Evolutionary conservation across 2,113 vertebrate species (phyloP).

Genomic region (Calypte anna): DNA sequence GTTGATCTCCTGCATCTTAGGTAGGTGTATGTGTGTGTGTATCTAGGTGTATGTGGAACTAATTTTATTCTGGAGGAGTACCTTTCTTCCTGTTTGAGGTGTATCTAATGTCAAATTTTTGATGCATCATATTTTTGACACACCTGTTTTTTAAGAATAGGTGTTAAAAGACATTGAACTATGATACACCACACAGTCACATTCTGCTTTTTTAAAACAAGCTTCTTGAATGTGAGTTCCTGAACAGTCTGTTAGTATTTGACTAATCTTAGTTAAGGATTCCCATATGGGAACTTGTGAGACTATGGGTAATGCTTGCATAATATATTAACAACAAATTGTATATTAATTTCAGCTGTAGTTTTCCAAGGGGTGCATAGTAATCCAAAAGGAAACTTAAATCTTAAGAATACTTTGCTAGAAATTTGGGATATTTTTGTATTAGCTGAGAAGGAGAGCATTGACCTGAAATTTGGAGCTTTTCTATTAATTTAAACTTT

Average conservation of each 20-base stretch:
- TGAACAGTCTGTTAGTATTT: background rate
- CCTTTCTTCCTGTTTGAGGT: background rate
- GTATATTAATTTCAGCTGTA: background rate
- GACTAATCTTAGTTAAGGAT: background rate
- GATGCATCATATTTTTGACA: background rate
- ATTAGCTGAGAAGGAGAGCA: background rate
- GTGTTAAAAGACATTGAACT: background rate
- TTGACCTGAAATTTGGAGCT: background rate
- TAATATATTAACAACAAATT: background rate
- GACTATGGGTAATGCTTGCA: background rate
- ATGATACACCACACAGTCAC: background rate
- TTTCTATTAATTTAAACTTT: background rate
- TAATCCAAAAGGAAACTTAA: background rate
- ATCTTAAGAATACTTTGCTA: background rate
- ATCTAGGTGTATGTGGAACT: background rate
- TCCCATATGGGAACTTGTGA: background rate
- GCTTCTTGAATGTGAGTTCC: background rate
- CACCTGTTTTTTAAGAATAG: background rate
- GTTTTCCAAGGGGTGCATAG: background rate
- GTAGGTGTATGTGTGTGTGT: background rate
- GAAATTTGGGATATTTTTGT: background rate
- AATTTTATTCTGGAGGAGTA: background rate
- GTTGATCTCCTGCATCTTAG: background rate
- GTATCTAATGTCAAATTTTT: background rate
- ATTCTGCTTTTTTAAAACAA: background rate